Evolutionary conservation across 2,113 vertebrate genomes (phyloP), one percentile per base, ranked within the genome.

Genomic region (Gobio gobio): DNA sequence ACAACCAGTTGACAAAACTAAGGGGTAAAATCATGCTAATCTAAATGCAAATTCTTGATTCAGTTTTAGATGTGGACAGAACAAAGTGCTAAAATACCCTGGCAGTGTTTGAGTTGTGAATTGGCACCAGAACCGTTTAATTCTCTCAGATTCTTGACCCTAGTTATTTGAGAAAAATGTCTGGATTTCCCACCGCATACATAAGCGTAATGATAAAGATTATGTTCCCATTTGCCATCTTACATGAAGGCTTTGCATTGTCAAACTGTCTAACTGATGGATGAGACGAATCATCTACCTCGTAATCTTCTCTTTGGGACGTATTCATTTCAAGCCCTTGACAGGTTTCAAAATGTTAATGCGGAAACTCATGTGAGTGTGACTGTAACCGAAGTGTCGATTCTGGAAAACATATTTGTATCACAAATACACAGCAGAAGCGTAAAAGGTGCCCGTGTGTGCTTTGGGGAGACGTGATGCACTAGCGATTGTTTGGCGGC

Each of bases 291-390:
- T 83, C 74, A 83, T 72, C 54, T 78, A 74, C 45, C 78, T 74
- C 56, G 29, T 85, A 64, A 83, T 83, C 80, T 88, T 36, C 58
- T 68, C 72, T 64, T 82, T 87, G 80, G 75, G 83, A 78, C 49
- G 63, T 83, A 84, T 88, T 88, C 63, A 83, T 88, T 88, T 88
- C 80, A 78, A 75, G 72, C 73, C 59, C 24, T 58, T 81, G 78
- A 81, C 86, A 85, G 64, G 86, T 70, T 72, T 85, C 56, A 58
- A 85, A 83, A 85, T 88, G 83, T 56, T 77, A 85, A 84, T 82
- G 70, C 14, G 3, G 70, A 64, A 88, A 83, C 84, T 66, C 56
- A 36, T 77, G 82, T 56, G 74, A 78, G 73, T 85, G 73, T 85
- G 87, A 88, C 87, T 88, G 83, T 74, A 85, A 72, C 83, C 14